These are phyloP conservation scores for Pseudomyrmex pallidus DNA, from an alignment of 1,140 invertebrate species.

Conservation along the genomic window DNA sequence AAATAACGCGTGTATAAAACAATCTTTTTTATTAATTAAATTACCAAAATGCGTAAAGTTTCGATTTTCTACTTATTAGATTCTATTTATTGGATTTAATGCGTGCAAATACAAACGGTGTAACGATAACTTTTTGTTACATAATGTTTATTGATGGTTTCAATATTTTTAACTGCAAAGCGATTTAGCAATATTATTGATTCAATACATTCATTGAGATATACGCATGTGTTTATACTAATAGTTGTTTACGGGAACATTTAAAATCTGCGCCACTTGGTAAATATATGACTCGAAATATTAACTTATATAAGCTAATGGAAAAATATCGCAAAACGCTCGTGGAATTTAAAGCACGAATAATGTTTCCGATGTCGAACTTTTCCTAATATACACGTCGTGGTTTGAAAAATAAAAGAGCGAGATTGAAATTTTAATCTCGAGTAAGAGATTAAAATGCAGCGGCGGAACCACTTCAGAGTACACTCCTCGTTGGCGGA, in stretches of 20 bases:
- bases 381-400: background rate
- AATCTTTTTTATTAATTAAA: too few relatives aligned
- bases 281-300: constrained; percentile 31
- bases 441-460: constrained; percentile 45
- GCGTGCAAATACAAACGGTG: too few relatives aligned
- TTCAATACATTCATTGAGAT: background rate
- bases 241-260: constrained; percentile 18
- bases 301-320: constrained; percentile 32
- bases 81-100: too few relatives aligned
- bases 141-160: too few relatives aligned
- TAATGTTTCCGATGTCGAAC: constrained; percentile 7
- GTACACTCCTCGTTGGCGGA: background rate
- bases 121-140: too few relatives aligned
- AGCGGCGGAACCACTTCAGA: background rate
- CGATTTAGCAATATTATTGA: constrained; percentile 14
- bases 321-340: constrained; percentile 35
- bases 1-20: too few relatives aligned
- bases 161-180: background rate
- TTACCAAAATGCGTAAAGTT: too few relatives aligned
- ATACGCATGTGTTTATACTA: background rate
- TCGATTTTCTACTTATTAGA: too few relatives aligned
- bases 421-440: constrained; percentile 40
- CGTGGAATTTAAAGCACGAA: constrained; percentile 18
- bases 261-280: background rate
- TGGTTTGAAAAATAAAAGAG: constrained; percentile 12